phyloP scores from a whole-genome alignment of 64 coral and sea anemone species.

The Pachyseris speciosa region DNA sequence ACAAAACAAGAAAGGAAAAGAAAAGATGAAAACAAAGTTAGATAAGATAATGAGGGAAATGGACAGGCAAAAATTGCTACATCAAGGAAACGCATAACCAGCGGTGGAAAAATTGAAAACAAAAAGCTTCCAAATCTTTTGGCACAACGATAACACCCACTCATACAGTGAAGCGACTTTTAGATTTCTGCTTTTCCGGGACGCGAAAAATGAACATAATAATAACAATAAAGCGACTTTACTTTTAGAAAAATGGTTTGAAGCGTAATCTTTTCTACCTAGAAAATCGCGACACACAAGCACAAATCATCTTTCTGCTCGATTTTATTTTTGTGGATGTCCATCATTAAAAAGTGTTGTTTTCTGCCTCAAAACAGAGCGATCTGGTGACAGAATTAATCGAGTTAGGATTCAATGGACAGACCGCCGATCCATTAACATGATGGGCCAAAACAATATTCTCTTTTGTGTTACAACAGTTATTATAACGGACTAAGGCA shows the following conservation, averaged over 20 bases:
- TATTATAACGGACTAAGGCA: background rate
- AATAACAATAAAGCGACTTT: no score
- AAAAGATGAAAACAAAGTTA: background rate
- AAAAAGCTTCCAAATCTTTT: no score
- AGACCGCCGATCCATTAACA: background rate
- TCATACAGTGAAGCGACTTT: no score
- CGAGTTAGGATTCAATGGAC: background rate
- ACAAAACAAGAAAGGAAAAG: constrained; percentile 1
- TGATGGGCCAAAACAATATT: background rate
- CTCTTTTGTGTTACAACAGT: background rate
- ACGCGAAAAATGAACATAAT: no score
- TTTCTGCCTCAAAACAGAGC: background rate
- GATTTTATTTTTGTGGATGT: background rate
- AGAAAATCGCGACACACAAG: background rate
- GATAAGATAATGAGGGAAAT: background rate
- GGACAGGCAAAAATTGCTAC: background rate
- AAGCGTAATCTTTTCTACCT: no score
- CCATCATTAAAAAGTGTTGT: background rate
- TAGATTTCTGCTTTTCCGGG: no score
- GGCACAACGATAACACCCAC: no score
- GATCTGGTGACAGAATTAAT: background rate
- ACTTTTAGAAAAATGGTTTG: no score
- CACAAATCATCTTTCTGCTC: background rate
- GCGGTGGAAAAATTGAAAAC: background rate
- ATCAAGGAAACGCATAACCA: background rate